phyloP scores from a whole-genome alignment of 1,140 invertebrate genomes.

The Acyrthosiphon pisum region DNA sequence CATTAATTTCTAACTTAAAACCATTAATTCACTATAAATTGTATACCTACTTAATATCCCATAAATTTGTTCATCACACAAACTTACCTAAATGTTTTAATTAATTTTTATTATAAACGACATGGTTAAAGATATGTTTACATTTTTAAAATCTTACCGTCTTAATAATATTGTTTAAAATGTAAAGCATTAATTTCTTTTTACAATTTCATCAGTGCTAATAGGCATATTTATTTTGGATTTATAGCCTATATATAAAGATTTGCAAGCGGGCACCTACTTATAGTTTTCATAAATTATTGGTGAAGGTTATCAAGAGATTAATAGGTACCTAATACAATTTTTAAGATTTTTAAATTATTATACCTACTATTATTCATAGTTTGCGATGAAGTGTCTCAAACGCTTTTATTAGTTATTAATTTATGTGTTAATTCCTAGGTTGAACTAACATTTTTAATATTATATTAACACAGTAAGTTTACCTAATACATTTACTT shows the following conservation, averaged over 20 bases:
- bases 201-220: neutral
- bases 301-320: too few species aligned
- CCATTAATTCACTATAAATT: neutral
- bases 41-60: neutral
- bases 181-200: neutral
- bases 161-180: neutral
- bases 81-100: neutral
- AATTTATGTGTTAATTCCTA: neutral
- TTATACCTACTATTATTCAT: neutral
- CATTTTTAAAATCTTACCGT: neutral
- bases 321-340: too few species aligned
- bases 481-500: neutral
- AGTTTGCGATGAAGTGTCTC: neutral
- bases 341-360: too few species aligned
- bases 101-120: neutral
- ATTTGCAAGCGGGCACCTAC: neutral
- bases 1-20: neutral
- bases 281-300: too few species aligned
- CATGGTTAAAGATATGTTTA: neutral
- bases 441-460: neutral
- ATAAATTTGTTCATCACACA: neutral
- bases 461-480: neutral
- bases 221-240: neutral
- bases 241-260: neutral
- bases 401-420: neutral